These are phyloP conservation scores for Sebastes iracundus DNA, from an alignment of 2,797 vertebrate species.

Conservation along the genomic window DNA sequence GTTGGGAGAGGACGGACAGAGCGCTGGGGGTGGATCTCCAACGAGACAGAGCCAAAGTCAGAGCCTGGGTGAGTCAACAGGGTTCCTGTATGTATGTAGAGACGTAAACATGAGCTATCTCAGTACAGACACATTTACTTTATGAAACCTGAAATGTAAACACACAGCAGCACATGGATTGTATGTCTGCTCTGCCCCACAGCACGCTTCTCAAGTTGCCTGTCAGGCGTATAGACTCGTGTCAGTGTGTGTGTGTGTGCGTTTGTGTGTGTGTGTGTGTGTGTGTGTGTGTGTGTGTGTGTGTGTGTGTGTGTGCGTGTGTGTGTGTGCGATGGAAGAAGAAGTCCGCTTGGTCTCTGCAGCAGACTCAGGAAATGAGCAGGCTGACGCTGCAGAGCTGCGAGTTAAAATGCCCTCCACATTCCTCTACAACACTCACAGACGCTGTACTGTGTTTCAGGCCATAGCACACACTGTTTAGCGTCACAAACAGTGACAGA, in stretches of 20 bases:
- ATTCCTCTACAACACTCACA: constrained; percentile 24
- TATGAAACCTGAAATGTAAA: constrained; percentile 29
- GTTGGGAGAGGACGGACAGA: constrained; percentile 34
- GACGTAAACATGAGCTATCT: not conserved
- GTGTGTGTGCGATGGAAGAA: constrained; percentile 1
- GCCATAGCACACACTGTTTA: not conserved
- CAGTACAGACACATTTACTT: not conserved
- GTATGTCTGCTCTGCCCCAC: not conserved
- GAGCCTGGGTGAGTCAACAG: constrained; percentile 64
- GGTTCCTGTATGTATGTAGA: not conserved
- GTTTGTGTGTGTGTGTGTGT: not conserved
- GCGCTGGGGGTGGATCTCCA: constrained; percentile 45
- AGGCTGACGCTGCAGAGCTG: constrained; percentile 54
- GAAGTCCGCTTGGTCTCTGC: constrained; percentile 15
- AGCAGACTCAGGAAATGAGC: constrained; percentile 64
- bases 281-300: not conserved
- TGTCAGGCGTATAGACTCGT: not conserved
- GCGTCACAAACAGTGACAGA: constrained; percentile 2
- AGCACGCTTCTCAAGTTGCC: not conserved
- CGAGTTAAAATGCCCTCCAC: constrained; percentile 60
- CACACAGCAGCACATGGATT: constrained; percentile 6
- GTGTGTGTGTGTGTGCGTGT: not conserved
- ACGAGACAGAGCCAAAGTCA: constrained; percentile 41
- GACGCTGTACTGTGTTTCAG: not conserved
- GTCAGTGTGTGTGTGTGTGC: not conserved